Conservation (phyloP, 2,888 invertebrate genomes). For the Hirtodrosophila duncani region DNA sequence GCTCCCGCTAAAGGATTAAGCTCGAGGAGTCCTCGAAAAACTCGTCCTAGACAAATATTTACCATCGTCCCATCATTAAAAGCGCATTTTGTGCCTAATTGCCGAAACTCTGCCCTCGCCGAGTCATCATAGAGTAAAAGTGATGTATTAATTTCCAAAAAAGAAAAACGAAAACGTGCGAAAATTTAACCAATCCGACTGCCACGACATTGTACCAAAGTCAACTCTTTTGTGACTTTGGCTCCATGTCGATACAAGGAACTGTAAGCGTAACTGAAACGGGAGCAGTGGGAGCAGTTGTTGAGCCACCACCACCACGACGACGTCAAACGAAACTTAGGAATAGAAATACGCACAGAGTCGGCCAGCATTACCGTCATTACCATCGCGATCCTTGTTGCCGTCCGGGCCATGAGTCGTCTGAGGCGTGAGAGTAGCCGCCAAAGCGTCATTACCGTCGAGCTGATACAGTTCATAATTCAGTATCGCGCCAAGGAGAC, state of each 20-base stretch:
- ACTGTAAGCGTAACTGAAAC: slow-evolving; percentile 9
- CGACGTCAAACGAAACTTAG: too few species aligned
- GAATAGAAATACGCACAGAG: too few species aligned
- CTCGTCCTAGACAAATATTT: slow-evolving; percentile 49
- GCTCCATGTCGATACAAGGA: slow-evolving; percentile 29
- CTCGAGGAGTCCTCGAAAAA: slow-evolving; percentile 10
- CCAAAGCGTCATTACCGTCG: slow-evolving; percentile 77
- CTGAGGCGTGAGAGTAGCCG: slow-evolving; percentile 73
- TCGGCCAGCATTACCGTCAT: slow-evolving; percentile 34
- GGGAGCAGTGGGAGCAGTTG: slow-evolving; percentile 27
- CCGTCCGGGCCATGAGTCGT: slow-evolving; percentile 69
- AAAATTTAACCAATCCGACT: slow-evolving; percentile 22
- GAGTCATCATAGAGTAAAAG: slow-evolving; percentile 4
- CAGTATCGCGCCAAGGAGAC: slow-evolving; percentile 77
- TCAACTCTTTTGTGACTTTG: slow-evolving; percentile 40
- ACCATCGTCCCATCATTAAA: slow-evolving; percentile 51
- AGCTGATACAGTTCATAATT: slow-evolving; percentile 78
- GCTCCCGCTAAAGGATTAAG: not conserved
- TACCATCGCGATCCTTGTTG: slow-evolving; percentile 47
- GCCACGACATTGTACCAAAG: slow-evolving; percentile 59
- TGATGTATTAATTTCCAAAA: slow-evolving; percentile 37
- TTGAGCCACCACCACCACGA: slow-evolving; percentile 17
- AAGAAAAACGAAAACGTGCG: slow-evolving; percentile 23
- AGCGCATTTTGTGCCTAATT: slow-evolving; percentile 64
- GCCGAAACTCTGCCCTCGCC: slow-evolving; percentile 16